These are phyloP conservation scores for Molanna angustata DNA, from an alignment of 2,888 invertebrate genomes.

Conservation along the genomic window DNA sequence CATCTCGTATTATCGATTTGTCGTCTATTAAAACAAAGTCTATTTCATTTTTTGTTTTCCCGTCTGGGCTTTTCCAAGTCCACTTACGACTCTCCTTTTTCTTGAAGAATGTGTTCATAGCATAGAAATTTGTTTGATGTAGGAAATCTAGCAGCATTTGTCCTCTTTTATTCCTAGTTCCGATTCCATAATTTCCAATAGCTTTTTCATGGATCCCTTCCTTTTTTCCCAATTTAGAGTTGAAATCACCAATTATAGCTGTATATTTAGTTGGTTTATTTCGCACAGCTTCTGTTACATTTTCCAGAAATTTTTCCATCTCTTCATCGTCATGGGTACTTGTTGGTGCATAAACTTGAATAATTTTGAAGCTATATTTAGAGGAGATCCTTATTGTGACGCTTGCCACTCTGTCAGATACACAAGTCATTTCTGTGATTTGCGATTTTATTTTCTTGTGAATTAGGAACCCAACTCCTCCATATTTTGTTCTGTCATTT, in stretches of 20 bases:
- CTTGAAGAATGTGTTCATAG: too few species aligned
- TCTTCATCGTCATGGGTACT: neutral
- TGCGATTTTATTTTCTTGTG: slow-evolving; percentile 3
- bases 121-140: too few species aligned
- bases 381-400: neutral
- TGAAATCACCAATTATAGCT: neutral
- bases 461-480: slow-evolving; percentile 3
- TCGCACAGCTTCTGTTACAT: neutral
- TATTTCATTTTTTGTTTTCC: too few species aligned
- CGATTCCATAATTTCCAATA: neutral
- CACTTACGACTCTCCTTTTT: too few species aligned
- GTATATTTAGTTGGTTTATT: neutral
- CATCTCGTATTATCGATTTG: too few species aligned
- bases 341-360: neutral
- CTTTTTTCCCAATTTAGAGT: neutral
- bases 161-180: too few species aligned
- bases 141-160: too few species aligned
- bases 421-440: slow-evolving; percentile 2
- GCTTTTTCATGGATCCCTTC: neutral
- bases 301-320: neutral
- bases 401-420: slow-evolving; percentile 1
- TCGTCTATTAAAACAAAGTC: too few species aligned
- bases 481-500: slow-evolving; percentile 2
- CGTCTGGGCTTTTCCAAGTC: too few species aligned
- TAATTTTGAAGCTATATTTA: neutral